Evolutionary conservation across 30 jellyfish, hydroid and myxozoan species (phyloP).

Genomic region (Aurelia sp.): DNA sequence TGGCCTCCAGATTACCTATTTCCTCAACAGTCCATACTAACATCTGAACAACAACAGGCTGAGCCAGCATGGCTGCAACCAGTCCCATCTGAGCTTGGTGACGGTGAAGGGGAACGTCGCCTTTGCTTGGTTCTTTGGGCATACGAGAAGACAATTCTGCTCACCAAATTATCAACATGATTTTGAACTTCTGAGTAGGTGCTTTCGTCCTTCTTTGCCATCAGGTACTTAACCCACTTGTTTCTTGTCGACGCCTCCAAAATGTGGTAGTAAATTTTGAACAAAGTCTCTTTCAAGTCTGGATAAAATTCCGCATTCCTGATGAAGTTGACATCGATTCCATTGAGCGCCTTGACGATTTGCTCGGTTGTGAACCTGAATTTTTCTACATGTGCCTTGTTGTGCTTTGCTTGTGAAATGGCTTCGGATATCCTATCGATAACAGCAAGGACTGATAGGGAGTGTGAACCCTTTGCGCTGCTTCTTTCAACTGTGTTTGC

Average conservation of each 20-base stretch:
- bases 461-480: conserved; percentile 23
- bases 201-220: conserved; percentile 73
- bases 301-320: conserved; percentile 85
- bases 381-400: conserved; percentile 69
- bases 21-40: conserved; percentile 21
- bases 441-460: conserved; percentile 53
- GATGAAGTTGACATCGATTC: conserved; percentile 71
- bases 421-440: conserved; percentile 51
- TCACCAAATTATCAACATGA: conserved; percentile 74
- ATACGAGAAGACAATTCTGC: conserved; percentile 76
- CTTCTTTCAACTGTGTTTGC: conserved; percentile 18
- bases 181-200: conserved; percentile 52
- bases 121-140: conserved; percentile 74
- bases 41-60: conserved; percentile 61
- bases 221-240: conserved; percentile 65
- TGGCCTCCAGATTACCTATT: no score
- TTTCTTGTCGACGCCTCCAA: conserved; percentile 58
- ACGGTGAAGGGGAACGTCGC: conserved; percentile 62
- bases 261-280: conserved; percentile 69
- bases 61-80: conserved; percentile 36
- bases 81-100: conserved; percentile 54
- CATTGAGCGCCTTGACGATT: conserved; percentile 79
- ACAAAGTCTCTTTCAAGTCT: conserved; percentile 81
- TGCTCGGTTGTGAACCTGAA: conserved; percentile 60
- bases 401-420: conserved; percentile 68